Evolutionary conservation across 2,113 vertebrate genomes (phyloP), one percentile per base, ranked within the genome.

Genomic region (Rafetus swinhoei): DNA sequence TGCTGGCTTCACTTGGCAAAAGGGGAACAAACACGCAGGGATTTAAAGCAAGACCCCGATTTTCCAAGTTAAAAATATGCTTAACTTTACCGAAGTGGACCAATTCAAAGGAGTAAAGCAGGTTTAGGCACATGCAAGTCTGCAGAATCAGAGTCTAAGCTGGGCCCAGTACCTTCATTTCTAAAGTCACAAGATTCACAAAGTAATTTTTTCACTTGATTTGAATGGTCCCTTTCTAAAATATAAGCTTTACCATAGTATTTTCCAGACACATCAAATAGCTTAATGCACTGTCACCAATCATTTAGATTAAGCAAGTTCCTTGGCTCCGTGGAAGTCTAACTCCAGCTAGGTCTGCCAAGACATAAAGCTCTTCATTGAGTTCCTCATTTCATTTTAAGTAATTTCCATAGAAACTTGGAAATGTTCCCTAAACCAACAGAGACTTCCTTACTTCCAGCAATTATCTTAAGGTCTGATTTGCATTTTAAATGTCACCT

Each of bases 401-500:
- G 97, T 60, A 85, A 97, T 95, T 97, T 97, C 97, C 95, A 95
- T 79, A 97, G 96, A 97, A 97, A 97, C 96, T 94, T 94, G 95
- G 93, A 97, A 96, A 90, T 7, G 86, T 92, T 97, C 94, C 95
- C 95, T 90, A 93, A 96, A 93, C 91, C 93, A 97, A 93, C 94
- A 97, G 91, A 96, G 96, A 90, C 93, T 97, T 89, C 95, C 97
- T 97, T 94, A 97, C 92, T 97, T 87, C 95, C 94, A 98, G 97
- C 97, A 98, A 98, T 98, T 98, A 98, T 97, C 97, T 95, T 97
- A 98, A 98, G 98, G 98, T 98, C 98, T 98, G 94, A 98, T 98
- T 98, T 98, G 97, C 98, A 98, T 98, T 98, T 98, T 97, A 98
- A 98, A 98, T 98, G 98, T 98, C 98, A 98, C 97, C 96, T 98